Base-by-base conservation (phyloP, 2,113 vertebrate species). In the Chauna torquata region DNA sequence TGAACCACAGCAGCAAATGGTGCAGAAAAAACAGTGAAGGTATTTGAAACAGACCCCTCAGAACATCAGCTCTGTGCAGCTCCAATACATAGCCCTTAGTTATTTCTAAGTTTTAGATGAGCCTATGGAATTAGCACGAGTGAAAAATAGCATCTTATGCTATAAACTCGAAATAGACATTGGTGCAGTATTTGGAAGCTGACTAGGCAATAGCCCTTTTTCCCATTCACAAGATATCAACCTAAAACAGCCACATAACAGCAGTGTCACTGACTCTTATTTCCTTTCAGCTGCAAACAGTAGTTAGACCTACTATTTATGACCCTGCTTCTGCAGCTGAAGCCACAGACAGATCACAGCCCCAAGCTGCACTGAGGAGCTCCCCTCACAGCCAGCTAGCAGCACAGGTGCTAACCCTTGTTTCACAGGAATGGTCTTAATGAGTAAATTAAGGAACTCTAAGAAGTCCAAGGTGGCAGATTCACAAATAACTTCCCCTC, bases 101-200 rank as follows among this genome's bases (percentile, higher is more conserved):
- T 79, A 42, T 77, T 14, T 69, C 71, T 28, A 50, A 77, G 40
- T 82, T 96, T 88, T 36, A 62, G 44, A 85, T 20, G n/a, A 87
- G 84, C 62, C 82, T 49, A 8, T 47, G 89, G 93, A 91, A 95
- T 96, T 88, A 96, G 44, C 59, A 50, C 0, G 6, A 45, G 75
- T 74, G 89, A 85, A 95, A 97, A 96, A 96, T 94, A 96, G 96
- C 10, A 24, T 16, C 93, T 95, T 93, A 94, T 66, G 95, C 87
- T 83, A 81, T 24, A 55, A 86, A 88, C 96, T 62, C 42, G 84
- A 92, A 97, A 97, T 95, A 96, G 92, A 61, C 69, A 23, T 19
- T 3, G 28, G 66, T 34, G 93, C 89, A 92, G 78, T 11, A 66
- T 90, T 96, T 94, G 93, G 91, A 88, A 89, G 78, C 45, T 94